A percentile compares a stretch with the other conserved stretches of the same genome.
Conservation (phyloP, 1,140 invertebrate genomes). For the Triops cancriformis region DNA sequence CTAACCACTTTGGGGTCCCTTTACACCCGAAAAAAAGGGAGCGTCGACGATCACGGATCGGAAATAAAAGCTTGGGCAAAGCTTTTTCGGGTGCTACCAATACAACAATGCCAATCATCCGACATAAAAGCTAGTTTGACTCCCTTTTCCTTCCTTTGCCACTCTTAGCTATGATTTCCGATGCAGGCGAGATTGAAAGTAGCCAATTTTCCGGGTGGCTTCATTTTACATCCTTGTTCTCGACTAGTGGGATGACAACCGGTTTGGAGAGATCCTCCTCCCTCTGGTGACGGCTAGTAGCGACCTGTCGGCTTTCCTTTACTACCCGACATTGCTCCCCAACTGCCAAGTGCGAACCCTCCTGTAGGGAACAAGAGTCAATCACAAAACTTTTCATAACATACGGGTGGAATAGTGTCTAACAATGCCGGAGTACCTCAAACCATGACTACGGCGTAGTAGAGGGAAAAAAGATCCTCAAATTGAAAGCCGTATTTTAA, state of each 20-base stretch:
- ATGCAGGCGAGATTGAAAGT: conserved; percentile 13
- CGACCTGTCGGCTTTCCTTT: background rate
- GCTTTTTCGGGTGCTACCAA: background rate
- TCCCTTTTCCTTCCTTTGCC: background rate
- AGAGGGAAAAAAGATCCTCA: too few species aligned
- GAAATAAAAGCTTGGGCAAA: background rate
- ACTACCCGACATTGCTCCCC: background rate
- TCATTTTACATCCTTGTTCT: background rate
- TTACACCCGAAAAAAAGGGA: background rate
- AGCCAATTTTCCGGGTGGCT: conserved; percentile 9
- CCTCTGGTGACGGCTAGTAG: background rate
- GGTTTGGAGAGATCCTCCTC: background rate
- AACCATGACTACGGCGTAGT: too few species aligned
- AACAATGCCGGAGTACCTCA: too few species aligned
- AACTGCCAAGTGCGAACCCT: background rate
- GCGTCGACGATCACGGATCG: background rate
- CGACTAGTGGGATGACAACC: background rate
- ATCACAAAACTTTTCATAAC: too few species aligned
- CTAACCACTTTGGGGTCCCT: too few species aligned
- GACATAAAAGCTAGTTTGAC: background rate
- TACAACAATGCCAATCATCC: conserved; percentile 1
- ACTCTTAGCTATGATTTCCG: background rate
- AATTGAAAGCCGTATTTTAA: too few species aligned
- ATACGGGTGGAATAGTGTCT: too few species aligned
- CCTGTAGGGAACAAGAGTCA: background rate